Conservation (phyloP, 2,888 invertebrate genomes). For the Dorcus hopei region DNA sequence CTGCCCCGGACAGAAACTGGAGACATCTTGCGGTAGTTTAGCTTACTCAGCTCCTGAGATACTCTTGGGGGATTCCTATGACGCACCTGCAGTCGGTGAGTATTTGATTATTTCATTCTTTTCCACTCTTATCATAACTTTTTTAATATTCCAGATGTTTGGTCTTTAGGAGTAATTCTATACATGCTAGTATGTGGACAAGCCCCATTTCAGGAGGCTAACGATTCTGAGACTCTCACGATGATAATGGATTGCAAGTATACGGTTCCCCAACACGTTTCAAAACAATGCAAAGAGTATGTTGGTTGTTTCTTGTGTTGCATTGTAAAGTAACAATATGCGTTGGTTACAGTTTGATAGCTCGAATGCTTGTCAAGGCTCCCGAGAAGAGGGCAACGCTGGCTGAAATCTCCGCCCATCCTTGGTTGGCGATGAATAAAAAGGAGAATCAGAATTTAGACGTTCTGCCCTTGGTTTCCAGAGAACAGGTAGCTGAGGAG, state of each 20-base stretch:
- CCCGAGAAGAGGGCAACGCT: constrained; percentile 88
- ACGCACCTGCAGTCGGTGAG: constrained; percentile 95
- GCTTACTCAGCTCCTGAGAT: constrained; percentile 99
- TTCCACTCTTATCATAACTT: too few relatives aligned
- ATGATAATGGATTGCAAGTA: constrained; percentile 99
- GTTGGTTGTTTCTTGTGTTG: constrained; percentile 9
- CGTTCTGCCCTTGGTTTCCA: constrained; percentile 78
- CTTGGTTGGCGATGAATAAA: constrained; percentile 67
- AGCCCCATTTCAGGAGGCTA: constrained; percentile 98
- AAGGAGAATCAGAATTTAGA: constrained; percentile 51
- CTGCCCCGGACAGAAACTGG: constrained; percentile 93
- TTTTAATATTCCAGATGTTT: constrained; percentile 69
- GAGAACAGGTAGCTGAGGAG: constrained; percentile 86
- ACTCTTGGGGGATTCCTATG: constrained; percentile 95
- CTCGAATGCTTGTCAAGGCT: constrained; percentile 89
- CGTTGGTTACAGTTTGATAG: constrained; percentile 66
- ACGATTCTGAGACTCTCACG: constrained; percentile 98
- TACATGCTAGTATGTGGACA: constrained; percentile 98
- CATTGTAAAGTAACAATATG: neutral
- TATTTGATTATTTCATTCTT: constrained; percentile 9
- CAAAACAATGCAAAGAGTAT: constrained; percentile 78
- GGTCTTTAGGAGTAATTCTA: constrained; percentile 97
- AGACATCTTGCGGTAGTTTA: constrained; percentile 96
- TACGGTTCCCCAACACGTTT: constrained; percentile 84
- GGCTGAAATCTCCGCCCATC: constrained; percentile 81